Percentiles rank a stretch among this genome's conserved stretches.
Evolutionary conservation across 2,888 invertebrate genomes (phyloP).

Genomic region (Epinotia nisella): DNA sequence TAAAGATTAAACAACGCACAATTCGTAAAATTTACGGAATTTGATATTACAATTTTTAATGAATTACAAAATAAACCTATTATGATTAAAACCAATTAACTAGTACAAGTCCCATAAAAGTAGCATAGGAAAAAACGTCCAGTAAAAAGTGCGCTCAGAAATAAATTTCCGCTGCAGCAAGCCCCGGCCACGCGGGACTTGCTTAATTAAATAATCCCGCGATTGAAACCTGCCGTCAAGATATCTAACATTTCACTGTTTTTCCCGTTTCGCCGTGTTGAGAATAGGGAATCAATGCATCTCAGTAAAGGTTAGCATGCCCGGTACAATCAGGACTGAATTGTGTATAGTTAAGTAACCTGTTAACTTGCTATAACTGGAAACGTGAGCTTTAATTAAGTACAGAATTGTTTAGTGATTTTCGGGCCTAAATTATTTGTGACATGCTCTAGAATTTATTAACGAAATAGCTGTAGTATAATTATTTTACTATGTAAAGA

Average conservation of each 20-base stretch:
- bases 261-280: conserved; percentile 56
- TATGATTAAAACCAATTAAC: background rate
- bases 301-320: conserved; percentile 7
- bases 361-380: no score
- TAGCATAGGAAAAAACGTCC: conserved; percentile 4
- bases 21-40: no score
- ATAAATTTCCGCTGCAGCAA: conserved; percentile 55
- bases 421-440: no score
- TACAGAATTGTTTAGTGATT: no score
- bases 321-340: no score
- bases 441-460: background rate
- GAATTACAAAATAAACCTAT: no score
- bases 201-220: conserved; percentile 77
- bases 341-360: no score
- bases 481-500: no score
- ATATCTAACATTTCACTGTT: conserved; percentile 71
- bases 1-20: background rate
- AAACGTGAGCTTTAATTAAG: no score
- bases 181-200: conserved; percentile 61
- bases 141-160: conserved; percentile 39
- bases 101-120: background rate
- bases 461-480: no score
- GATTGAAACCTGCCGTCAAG: conserved; percentile 73
- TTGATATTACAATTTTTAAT: no score
- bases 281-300: conserved; percentile 54